A percentile compares a stretch with the other conserved stretches of the same genome.
Conservation (phyloP, 1,140 invertebrate species). For the Cotesia chilonis region DNA sequence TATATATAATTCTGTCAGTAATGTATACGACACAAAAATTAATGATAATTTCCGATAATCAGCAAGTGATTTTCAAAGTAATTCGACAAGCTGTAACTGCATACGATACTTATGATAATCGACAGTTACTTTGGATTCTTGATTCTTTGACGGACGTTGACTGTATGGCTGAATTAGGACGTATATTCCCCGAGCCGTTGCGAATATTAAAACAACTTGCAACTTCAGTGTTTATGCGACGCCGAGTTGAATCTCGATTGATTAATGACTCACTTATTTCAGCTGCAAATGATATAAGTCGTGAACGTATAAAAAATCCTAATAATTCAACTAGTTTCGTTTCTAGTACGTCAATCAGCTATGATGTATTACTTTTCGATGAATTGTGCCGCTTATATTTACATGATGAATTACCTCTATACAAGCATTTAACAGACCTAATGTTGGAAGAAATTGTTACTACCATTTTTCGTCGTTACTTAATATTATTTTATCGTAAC, state of each 20-base stretch:
- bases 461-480: neutral
- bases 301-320: conserved; percentile 1
- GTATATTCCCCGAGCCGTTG: neutral
- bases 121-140: conserved; percentile 5
- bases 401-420: neutral
- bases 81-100: neutral
- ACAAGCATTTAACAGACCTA: neutral
- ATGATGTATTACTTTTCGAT: conserved; percentile 1
- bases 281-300: neutral
- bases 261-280: neutral
- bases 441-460: conserved; percentile 15
- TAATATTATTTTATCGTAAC: neutral
- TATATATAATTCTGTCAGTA: neutral
- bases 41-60: neutral
- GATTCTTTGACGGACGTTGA: neutral
- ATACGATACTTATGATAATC: neutral
- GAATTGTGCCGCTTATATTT: conserved; percentile 1
- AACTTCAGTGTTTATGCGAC: neutral
- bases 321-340: neutral
- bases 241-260: neutral
- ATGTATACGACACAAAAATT: conserved; percentile 6
- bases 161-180: neutral
- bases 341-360: neutral
- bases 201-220: neutral
- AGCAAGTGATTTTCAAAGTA: neutral